Conservation (phyloP, 2,113 vertebrate species). For the Oreotrochilus melanogaster region DNA sequence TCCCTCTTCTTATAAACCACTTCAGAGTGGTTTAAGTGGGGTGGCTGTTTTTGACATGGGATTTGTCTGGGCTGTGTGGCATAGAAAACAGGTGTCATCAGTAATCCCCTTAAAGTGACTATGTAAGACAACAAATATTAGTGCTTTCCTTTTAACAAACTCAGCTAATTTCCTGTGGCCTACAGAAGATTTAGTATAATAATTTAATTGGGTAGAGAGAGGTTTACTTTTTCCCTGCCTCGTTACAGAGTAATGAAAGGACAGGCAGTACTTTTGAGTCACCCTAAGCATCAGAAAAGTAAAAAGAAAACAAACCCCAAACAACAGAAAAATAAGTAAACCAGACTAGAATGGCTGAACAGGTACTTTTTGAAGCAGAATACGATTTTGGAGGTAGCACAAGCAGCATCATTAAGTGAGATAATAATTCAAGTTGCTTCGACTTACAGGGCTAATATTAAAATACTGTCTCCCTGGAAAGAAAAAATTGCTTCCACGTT, state of each 20-base stretch:
- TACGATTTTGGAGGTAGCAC: background rate
- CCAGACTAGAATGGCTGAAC: background rate
- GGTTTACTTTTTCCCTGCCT: background rate
- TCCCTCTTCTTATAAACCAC: background rate
- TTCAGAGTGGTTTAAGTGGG: background rate
- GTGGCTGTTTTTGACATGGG: background rate
- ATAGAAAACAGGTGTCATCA: background rate
- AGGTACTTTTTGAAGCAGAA: background rate
- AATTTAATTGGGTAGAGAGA: background rate
- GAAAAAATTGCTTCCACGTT: background rate
- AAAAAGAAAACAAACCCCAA: too few relatives aligned
- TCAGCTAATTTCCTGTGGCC: slow-evolving; percentile 4
- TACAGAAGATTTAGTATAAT: background rate
- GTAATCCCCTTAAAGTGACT: background rate
- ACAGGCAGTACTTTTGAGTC: background rate
- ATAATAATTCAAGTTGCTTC: background rate
- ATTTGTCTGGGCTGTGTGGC: background rate
- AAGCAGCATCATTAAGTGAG: background rate
- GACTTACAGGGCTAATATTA: background rate
- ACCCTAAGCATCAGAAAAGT: background rate
- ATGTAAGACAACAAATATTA: slow-evolving; percentile 10
- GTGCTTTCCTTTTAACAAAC: slow-evolving; percentile 28
- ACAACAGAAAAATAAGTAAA: background rate
- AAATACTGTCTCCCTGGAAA: background rate
- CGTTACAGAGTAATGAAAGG: background rate